Conservation (phyloP, 2,113 vertebrate genomes). For the Elgaria multicarinata region DNA sequence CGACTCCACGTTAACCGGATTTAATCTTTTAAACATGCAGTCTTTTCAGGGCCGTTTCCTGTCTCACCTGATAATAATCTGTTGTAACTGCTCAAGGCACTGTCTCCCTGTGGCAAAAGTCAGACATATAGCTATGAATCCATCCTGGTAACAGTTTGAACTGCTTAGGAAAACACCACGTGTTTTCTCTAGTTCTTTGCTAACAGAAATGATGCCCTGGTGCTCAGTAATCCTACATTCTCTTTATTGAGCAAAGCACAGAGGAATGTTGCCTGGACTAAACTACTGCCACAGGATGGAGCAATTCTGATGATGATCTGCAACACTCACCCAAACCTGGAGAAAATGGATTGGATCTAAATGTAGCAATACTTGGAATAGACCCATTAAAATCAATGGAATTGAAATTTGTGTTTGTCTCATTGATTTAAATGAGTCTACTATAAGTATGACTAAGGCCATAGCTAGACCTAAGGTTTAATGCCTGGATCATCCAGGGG, state of each 20-base stretch:
- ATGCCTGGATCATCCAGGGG: too few relatives aligned
- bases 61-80: neutral
- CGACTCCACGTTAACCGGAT: conserved; percentile 24
- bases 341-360: neutral
- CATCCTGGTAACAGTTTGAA: neutral
- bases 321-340: neutral
- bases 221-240: neutral
- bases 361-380: neutral
- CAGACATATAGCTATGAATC: conserved; percentile 8
- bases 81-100: conserved; percentile 41
- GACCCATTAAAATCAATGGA: too few relatives aligned
- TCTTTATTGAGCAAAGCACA: neutral
- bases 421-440: too few relatives aligned
- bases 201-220: neutral
- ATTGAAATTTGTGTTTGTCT: too few relatives aligned
- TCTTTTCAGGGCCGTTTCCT: conserved; percentile 36
- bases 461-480: too few relatives aligned
- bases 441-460: too few relatives aligned
- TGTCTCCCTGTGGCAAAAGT: neutral
- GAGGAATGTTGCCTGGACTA: conserved; percentile 12
- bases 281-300: neutral
- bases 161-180: conserved; percentile 17
- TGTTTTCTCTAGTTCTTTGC: neutral
- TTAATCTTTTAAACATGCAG: conserved; percentile 42
- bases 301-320: neutral